Evolutionary conservation across 2,113 vertebrate species (phyloP).

Genomic region (Pteruthius melanotis): DNA sequence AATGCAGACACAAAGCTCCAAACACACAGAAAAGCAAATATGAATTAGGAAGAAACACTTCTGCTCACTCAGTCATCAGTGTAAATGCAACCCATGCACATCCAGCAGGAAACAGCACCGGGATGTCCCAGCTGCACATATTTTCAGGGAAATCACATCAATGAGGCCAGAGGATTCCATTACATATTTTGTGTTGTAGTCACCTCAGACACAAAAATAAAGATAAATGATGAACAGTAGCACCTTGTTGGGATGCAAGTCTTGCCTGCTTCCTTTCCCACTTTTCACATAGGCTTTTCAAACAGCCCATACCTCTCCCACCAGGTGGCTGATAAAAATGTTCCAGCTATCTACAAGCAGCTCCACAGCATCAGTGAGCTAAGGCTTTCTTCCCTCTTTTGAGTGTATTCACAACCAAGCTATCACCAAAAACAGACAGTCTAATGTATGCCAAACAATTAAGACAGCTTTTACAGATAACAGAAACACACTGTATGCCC

Average conservation of each 20-base stretch:
- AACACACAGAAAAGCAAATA: not conserved
- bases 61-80: not conserved
- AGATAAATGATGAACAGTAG: not conserved
- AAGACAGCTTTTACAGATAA: not conserved
- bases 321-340: not conserved
- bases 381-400: not conserved
- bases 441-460: not conserved
- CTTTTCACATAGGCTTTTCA: not conserved
- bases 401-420: not conserved
- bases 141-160: constrained; percentile 63
- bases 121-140: constrained; percentile 71
- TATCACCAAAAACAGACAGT: not conserved
- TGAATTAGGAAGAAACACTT: not conserved
- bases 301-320: not conserved
- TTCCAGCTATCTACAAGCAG: not conserved
- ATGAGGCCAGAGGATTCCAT: not conserved
- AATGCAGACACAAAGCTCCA: not conserved
- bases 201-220: not conserved
- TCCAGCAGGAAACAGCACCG: constrained; percentile 71
- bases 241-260: not conserved
- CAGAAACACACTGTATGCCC: not conserved
- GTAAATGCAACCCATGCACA: constrained; percentile 51
- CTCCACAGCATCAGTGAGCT: not conserved
- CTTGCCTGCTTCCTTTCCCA: not conserved
- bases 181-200: not conserved